These are phyloP conservation scores for Rhea americana DNA, from an alignment of 2,113 vertebrate genomes.

Conservation along the genomic window DNA sequence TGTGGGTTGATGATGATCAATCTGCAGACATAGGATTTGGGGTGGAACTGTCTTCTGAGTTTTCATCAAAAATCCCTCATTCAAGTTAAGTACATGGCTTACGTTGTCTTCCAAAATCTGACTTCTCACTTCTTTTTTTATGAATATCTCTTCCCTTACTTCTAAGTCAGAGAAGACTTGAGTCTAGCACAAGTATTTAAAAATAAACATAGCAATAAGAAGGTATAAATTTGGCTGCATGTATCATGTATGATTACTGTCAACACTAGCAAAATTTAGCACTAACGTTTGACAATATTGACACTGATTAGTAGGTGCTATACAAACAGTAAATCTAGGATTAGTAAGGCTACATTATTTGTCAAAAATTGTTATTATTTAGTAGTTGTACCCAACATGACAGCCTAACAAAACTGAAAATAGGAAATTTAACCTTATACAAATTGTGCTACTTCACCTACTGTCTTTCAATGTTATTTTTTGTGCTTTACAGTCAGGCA, in stretches of 20 bases:
- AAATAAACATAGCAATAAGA: not conserved
- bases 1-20: not conserved
- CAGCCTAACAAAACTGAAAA: slow-evolving; percentile 20
- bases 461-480: not conserved
- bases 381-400: not conserved
- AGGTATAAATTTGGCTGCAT: not conserved
- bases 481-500: not conserved
- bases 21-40: not conserved
- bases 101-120: not conserved
- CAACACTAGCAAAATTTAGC: not conserved
- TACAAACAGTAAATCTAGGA: slow-evolving; percentile 5
- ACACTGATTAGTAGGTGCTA: not conserved
- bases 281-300: slow-evolving; percentile 7
- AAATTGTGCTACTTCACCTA: not conserved
- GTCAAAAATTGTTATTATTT: not conserved
- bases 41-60: not conserved
- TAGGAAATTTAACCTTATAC: not conserved
- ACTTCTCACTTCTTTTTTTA: not conserved
- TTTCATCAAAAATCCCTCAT: not conserved
- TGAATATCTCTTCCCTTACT: not conserved
- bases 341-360: slow-evolving; percentile 23
- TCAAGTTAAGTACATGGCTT: not conserved
- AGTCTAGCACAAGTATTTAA: not conserved
- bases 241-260: not conserved
- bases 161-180: not conserved